These are phyloP conservation scores for Sciurus niger DNA, from an alignment of 2,113 vertebrate genomes.

Conservation along the genomic window DNA sequence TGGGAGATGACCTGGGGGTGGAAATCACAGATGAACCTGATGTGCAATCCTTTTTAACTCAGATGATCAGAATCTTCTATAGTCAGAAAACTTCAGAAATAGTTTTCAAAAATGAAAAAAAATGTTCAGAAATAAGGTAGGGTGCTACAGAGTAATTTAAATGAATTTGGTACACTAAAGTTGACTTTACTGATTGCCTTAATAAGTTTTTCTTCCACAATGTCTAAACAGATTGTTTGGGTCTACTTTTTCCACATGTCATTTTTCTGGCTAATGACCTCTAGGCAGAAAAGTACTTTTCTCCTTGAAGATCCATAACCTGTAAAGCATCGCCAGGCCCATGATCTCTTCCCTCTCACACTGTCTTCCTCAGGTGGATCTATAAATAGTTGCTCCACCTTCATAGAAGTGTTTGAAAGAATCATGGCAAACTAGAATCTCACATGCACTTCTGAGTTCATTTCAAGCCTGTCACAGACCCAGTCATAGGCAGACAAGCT, in stretches of 20 bases:
- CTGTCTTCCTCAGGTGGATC: not conserved
- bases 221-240: not conserved
- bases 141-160: not conserved
- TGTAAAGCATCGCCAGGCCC: not conserved
- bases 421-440: not conserved
- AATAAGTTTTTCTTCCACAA: conserved; percentile 22
- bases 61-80: not conserved
- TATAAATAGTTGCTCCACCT: not conserved
- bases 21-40: not conserved
- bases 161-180: not conserved
- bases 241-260: not conserved
- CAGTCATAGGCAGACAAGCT: not conserved
- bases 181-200: conserved; percentile 39
- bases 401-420: not conserved
- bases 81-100: conserved; percentile 14
- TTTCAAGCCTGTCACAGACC: not conserved
- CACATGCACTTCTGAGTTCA: conserved; percentile 8
- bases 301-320: not conserved
- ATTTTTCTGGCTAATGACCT: conserved; percentile 41
- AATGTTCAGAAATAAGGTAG: conserved; percentile 2
- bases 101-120: not conserved
- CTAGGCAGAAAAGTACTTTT: not conserved
- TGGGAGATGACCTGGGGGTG: not conserved
- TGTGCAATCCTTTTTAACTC: not conserved
- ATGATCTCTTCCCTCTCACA: not conserved